These are phyloP conservation scores for Meleagris gallopavo DNA, from an alignment of 2,113 vertebrate species.

Conservation along the genomic window DNA sequence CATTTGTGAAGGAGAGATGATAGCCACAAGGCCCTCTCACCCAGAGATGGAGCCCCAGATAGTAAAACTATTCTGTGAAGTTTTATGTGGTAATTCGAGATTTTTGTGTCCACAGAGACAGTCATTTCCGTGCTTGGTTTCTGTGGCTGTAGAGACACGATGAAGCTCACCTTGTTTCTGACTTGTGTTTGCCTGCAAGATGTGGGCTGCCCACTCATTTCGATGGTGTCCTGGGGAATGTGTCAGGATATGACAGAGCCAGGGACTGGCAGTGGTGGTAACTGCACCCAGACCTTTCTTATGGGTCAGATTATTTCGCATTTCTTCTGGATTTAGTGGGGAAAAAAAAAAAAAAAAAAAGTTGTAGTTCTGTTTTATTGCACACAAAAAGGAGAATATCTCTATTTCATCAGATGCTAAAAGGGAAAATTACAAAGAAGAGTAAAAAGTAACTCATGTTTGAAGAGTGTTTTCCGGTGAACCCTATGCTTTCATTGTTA, in stretches of 20 bases:
- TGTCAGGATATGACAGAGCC: rapidly evolving
- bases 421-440: not conserved
- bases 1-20: not conserved
- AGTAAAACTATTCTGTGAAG: not conserved
- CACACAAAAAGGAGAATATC: not conserved
- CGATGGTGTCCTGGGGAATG: not conserved
- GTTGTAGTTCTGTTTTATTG: not conserved
- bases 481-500: not conserved
- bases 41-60: not conserved
- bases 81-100: not conserved
- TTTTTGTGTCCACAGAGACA: not conserved
- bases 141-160: not conserved
- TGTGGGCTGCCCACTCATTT: rapidly evolving
- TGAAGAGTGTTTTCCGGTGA: not conserved
- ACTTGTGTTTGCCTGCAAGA: not conserved
- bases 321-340: not conserved
- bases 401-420: not conserved
- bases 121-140: not conserved
- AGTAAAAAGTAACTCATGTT: not conserved
- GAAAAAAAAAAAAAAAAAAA: not conserved
- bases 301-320: not conserved
- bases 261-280: not conserved
- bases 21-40: rapidly evolving
- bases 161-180: not conserved
- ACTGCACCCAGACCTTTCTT: rapidly evolving